Conservation (phyloP, 2,797 vertebrate genomes). For the Gorsachius magnificus region DNA sequence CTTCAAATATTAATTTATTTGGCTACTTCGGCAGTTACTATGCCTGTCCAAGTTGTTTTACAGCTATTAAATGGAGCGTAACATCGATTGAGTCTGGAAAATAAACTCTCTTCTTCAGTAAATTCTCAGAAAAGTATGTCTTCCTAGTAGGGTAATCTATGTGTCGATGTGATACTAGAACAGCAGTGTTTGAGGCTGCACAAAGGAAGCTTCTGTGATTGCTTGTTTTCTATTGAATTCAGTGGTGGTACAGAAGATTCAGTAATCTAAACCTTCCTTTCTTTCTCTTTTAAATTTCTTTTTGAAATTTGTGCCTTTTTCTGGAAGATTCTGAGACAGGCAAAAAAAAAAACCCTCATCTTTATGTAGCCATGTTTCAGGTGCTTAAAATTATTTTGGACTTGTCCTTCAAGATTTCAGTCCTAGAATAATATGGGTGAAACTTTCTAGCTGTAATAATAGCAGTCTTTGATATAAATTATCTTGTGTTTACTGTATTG, state of each 20-base stretch:
- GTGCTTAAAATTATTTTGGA: background rate
- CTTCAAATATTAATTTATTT: background rate
- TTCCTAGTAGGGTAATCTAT: background rate
- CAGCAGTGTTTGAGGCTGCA: background rate
- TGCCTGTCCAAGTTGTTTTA: background rate
- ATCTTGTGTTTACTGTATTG: background rate
- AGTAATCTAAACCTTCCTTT: background rate
- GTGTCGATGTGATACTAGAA: background rate
- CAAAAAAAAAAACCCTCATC: background rate
- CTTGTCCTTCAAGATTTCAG: background rate
- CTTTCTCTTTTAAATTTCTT: background rate
- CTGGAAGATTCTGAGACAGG: background rate
- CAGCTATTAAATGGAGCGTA: background rate
- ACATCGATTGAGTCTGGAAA: background rate
- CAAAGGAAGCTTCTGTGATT: background rate
- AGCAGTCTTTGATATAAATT: background rate
- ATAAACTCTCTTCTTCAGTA: background rate
- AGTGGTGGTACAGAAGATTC: background rate
- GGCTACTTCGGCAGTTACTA: background rate
- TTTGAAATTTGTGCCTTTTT: background rate
- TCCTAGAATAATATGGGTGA: background rate
- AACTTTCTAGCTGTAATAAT: background rate
- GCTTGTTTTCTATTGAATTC: background rate
- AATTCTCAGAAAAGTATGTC: background rate
- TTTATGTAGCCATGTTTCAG: background rate